Percentiles rank a stretch among this genome's conserved stretches.
phyloP scores from a whole-genome alignment of 2,888 invertebrate genomes.

The Trichopria drosophilae region DNA sequence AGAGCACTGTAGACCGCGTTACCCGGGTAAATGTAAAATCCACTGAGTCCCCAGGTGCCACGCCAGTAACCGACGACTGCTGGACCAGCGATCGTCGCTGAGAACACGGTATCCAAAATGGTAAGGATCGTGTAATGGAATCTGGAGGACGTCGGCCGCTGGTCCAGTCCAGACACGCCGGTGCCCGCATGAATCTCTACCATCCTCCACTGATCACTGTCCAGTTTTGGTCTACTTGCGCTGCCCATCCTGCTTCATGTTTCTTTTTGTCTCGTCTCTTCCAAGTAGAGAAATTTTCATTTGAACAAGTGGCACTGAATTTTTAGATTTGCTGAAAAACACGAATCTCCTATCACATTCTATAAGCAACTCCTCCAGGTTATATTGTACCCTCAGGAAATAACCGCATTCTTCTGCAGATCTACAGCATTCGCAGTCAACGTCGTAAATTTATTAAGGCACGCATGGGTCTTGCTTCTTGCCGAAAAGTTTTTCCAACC shows the following conservation, averaged over 20 bases:
- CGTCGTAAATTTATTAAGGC: no score
- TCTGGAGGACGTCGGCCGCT: conserved; percentile 58
- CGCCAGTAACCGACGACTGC: conserved; percentile 86
- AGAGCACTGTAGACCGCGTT: conserved; percentile 66
- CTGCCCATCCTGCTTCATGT: conserved; percentile 41
- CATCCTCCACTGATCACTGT: conserved; percentile 48
- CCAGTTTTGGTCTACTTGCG: conserved; percentile 38
- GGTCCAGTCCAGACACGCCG: conserved; percentile 67
- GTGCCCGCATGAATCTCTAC: conserved; percentile 68
- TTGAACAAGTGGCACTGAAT: no score
- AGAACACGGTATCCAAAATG: conserved; percentile 72
- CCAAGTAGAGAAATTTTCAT: no score
- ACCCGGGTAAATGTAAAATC: conserved; percentile 70
- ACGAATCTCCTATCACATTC: no score
- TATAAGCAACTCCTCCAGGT: no score
- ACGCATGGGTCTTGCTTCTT: no score
- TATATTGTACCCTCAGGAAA: no score
- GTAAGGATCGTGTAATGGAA: conserved; percentile 64
- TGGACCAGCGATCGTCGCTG: conserved; percentile 75
- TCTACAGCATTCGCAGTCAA: no score
- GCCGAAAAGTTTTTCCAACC: no score
- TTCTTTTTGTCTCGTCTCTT: conserved; percentile 13
- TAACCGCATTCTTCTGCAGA: no score
- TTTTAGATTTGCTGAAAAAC: no score
- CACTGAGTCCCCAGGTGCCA: conserved; percentile 81